Base-by-base conservation (phyloP, 2,888 invertebrate species). In the Cryptus viduatorius region DNA sequence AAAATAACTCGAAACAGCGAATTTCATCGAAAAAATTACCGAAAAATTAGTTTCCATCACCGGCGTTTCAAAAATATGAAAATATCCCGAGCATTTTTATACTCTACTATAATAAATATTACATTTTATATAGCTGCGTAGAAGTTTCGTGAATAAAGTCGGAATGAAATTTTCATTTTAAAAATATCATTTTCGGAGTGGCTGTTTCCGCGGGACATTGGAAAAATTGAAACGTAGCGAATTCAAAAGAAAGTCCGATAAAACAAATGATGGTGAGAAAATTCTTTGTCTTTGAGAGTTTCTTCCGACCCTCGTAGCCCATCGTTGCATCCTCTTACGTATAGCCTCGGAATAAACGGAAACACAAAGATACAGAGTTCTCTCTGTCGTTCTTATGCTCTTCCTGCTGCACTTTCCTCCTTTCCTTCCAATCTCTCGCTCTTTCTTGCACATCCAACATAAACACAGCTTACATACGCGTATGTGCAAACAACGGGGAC, bases 401-500 rank as follows among this genome's bases (percentile, higher is more conserved):
- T 64, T 65, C 71, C 48, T 61, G 10, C 16, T 64, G 64, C 69
- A 64, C 37, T 71, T 65, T 59, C 42, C 72, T 78, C 37, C 42
- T 14, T 19, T 68, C 61, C 29, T 44, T 37, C 37, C n/a, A 44
- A 8, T 42, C 79, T 61, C 64, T 65, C 65, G 14, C 71, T 72
- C 56, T 69, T 65, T 75, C 71, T 81, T 82, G 71, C 65, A 71
- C 48, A 65, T 76, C 78, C 82, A 81, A 75, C 65, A 75, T 75
- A 82, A 81, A 84, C 56, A 72, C 67, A 50, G 53, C 42, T 31
- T 77, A 73, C 79, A 67, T 44, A 71, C 80, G 77, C 65, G 65
- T 64, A 79, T 83, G 77, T 71, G 82, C 82, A 84, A 84, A 81
- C 72, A 82, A 86, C 80, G 84, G 80, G 72, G 69, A 79, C 69